Evolutionary conservation across 1,140 invertebrate genomes (phyloP).

Genomic region (Megalonaias nervosa): DNA sequence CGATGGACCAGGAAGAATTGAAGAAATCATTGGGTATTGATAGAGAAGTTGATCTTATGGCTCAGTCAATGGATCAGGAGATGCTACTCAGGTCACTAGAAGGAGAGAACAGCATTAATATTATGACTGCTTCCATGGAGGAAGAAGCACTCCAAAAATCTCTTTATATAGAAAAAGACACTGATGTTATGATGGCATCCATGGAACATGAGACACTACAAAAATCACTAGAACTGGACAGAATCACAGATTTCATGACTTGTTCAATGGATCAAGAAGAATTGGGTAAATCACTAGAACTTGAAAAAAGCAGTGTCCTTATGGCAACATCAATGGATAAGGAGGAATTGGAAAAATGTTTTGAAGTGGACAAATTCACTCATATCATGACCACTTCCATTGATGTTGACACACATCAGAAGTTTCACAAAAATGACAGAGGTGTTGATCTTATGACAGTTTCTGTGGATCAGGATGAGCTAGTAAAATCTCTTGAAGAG

Average conservation of each 20-base stretch:
- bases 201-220: slow-evolving; percentile 29
- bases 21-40: slow-evolving; percentile 12
- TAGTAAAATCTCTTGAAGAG: slow-evolving; percentile 23
- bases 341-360: slow-evolving; percentile 32
- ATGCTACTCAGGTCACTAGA: slow-evolving; percentile 23
- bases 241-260: slow-evolving; percentile 15
- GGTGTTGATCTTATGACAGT: slow-evolving; percentile 15
- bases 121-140: slow-evolving; percentile 28
- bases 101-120: slow-evolving; percentile 5
- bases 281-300: slow-evolving; percentile 21
- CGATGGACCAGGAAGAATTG: slow-evolving; percentile 28
- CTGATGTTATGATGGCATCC: slow-evolving; percentile 18
- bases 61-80: slow-evolving; percentile 29
- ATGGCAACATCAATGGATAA: slow-evolving; percentile 33
- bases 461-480: slow-evolving; percentile 19
- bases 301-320: slow-evolving; percentile 11
- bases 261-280: slow-evolving; percentile 32
- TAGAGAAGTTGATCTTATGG: slow-evolving; percentile 16
- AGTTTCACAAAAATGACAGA: too few relatives aligned
- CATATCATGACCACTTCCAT: not conserved
- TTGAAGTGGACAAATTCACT: slow-evolving; percentile 27
- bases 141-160: not conserved
- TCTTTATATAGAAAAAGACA: not conserved
- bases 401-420: too few relatives aligned
- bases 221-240: slow-evolving; percentile 15